Evolutionary conservation across 1,140 invertebrate species (phyloP).

Genomic region (Mactra quadrangularis): DNA sequence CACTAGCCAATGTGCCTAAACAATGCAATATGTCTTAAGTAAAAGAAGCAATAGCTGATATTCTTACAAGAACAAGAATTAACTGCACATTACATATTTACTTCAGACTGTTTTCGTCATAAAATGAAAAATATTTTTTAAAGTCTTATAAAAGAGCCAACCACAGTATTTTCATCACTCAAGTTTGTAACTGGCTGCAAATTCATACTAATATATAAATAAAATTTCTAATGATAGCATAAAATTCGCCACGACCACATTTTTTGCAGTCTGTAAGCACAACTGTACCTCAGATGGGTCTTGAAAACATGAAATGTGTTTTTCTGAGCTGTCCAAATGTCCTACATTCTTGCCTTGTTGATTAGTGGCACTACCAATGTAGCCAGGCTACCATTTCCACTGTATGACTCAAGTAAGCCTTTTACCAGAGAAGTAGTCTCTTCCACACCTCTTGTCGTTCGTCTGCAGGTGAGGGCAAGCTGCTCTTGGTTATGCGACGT

Average conservation of each 20-base stretch:
- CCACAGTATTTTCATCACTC: too few species aligned
- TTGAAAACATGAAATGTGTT: conserved; percentile 47
- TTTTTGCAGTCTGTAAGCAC: conserved; percentile 46
- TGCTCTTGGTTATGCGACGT: too few species aligned
- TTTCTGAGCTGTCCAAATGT: conserved; percentile 14
- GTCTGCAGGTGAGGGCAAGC: conserved; percentile 65
- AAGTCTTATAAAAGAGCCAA: too few species aligned
- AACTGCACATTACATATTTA: too few species aligned
- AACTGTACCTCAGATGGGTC: conserved; percentile 30
- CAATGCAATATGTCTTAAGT: not conserved
- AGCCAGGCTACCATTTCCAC: conserved; percentile 35
- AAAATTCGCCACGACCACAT: too few species aligned
- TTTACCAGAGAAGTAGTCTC: too few species aligned
- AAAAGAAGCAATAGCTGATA: not conserved
- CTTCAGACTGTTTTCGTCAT: too few species aligned
- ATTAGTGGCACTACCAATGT: conserved; percentile 66
- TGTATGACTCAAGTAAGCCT: conserved; percentile 35
- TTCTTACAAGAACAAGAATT: not conserved
- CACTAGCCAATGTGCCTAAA: conserved; percentile 60
- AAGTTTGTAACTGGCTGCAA: too few species aligned
- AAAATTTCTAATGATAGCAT: not conserved
- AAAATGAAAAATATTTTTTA: too few species aligned
- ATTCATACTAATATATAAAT: not conserved
- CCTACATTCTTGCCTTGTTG: conserved; percentile 31
- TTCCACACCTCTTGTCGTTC: too few species aligned